Evolutionary conservation across 2,888 invertebrate genomes (phyloP).

Genomic region (Auanema sp.): DNA sequence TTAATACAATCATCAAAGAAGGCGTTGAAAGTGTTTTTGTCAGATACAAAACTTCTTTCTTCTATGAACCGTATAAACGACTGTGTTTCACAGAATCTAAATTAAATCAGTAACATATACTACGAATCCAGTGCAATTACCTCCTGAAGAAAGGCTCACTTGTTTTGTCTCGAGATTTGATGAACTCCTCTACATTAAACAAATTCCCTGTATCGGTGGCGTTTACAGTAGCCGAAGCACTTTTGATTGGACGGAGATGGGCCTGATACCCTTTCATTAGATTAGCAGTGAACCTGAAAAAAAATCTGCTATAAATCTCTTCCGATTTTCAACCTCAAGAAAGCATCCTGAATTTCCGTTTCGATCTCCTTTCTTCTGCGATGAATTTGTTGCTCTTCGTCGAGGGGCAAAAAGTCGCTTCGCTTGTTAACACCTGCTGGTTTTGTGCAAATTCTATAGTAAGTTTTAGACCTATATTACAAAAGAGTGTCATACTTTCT

Average conservation of each 20-base stretch:
- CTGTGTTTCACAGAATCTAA: conserved; percentile 56
- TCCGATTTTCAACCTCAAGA: too few species aligned
- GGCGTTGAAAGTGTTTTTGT: conserved; percentile 84
- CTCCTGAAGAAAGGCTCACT: conserved; percentile 56
- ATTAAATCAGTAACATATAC: conserved; percentile 1
- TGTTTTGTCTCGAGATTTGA: conserved; percentile 77
- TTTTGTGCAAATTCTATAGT: conserved; percentile 3
- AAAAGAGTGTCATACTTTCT: conserved; percentile 63
- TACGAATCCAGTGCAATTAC: conserved; percentile 4
- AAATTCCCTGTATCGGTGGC: conserved; percentile 92
- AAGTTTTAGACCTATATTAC: conserved; percentile 27
- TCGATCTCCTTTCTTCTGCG: conserved; percentile 75
- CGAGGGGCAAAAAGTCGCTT: conserved; percentile 68
- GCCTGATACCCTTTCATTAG: conserved; percentile 65
- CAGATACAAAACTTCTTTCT: conserved; percentile 96
- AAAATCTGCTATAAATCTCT: too few species aligned
- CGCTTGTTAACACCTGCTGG: conserved; percentile 15
- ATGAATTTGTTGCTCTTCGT: conserved; percentile 46
- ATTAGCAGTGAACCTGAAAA: conserved; percentile 53
- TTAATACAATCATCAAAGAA: conserved; percentile 97
- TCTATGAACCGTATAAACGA: conserved; percentile 83
- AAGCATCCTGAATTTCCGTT: conserved; percentile 93
- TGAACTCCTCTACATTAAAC: conserved; percentile 86
- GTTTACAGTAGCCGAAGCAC: conserved; percentile 77
- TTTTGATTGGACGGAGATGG: conserved; percentile 66